Evolutionary conservation across 2,888 invertebrate species (phyloP).

Genomic region (Coleophora flavipennella): DNA sequence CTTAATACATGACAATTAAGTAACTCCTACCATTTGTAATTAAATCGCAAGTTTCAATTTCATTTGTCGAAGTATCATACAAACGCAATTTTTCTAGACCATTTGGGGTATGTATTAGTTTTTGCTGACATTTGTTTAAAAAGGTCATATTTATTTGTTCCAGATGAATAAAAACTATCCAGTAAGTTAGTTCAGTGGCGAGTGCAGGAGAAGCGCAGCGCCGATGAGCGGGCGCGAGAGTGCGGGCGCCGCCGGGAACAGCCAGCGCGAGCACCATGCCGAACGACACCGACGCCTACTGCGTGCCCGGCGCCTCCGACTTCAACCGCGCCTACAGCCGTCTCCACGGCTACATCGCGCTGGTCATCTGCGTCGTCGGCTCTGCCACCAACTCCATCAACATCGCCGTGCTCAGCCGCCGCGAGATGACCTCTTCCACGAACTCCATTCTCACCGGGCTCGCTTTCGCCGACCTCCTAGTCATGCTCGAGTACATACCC

Average conservation of each 20-base stretch:
- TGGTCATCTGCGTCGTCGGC: slow-evolving; percentile 91
- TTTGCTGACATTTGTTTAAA: too few relatives aligned
- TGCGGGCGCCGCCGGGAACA: neutral
- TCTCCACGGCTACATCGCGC: slow-evolving; percentile 88
- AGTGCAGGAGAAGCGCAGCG: too few relatives aligned
- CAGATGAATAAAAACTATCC: too few relatives aligned
- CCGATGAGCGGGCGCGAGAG: slow-evolving; percentile 1
- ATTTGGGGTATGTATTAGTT: too few relatives aligned
- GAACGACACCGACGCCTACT: slow-evolving; percentile 61
- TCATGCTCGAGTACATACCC: slow-evolving; percentile 95
- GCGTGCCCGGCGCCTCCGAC: slow-evolving; percentile 71
- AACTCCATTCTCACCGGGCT: slow-evolving; percentile 92
- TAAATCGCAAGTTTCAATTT: too few relatives aligned
- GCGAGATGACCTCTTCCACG: slow-evolving; percentile 92
- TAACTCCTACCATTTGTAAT: too few relatives aligned
- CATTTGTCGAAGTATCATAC: too few relatives aligned
- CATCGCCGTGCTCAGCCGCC: slow-evolving; percentile 89
- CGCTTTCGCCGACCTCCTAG: slow-evolving; percentile 93
- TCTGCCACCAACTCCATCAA: slow-evolving; percentile 93
- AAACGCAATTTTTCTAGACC: too few relatives aligned
- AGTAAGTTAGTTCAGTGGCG: too few relatives aligned
- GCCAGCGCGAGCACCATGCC: slow-evolving; percentile 30
- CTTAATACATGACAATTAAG: too few relatives aligned
- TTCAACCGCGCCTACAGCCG: slow-evolving; percentile 78
- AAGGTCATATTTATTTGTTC: too few relatives aligned